Conservation (phyloP, 2,113 vertebrate species). For the Xiphophorus hellerii region DNA sequence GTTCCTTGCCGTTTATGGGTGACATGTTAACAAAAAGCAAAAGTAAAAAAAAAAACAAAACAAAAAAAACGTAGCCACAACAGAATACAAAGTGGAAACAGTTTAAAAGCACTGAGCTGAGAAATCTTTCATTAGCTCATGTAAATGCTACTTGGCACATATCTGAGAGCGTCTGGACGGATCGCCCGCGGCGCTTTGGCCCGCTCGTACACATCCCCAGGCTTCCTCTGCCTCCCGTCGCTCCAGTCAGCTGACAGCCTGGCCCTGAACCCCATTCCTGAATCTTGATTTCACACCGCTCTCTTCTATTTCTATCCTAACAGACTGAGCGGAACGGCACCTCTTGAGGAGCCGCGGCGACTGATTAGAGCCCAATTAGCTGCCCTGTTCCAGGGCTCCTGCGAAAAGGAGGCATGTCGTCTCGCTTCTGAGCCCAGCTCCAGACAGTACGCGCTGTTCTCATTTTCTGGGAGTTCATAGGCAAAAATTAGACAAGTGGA, state of each 20-base stretch:
- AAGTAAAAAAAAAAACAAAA: background rate
- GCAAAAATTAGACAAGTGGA: constrained; percentile 21
- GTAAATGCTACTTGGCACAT: constrained; percentile 59
- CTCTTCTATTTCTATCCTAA: constrained; percentile 46
- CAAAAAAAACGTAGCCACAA: constrained; percentile 6
- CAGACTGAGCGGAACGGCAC: constrained; percentile 32
- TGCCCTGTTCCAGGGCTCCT: constrained; percentile 36
- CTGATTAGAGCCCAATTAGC: constrained; percentile 74
- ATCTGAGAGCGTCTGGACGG: constrained; percentile 56
- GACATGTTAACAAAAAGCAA: constrained; percentile 2
- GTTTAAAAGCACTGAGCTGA: constrained; percentile 17
- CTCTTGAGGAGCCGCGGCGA: constrained; percentile 29
- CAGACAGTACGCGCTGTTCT: constrained; percentile 28
- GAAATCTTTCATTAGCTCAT: constrained; percentile 56
- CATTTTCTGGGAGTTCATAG: constrained; percentile 25
- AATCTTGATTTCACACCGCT: constrained; percentile 54
- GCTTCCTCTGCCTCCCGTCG: constrained; percentile 46
- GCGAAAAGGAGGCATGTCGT: constrained; percentile 34
- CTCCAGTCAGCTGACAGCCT: constrained; percentile 51
- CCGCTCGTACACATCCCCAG: constrained; percentile 27
- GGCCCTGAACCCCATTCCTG: constrained; percentile 45
- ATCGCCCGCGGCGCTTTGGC: constrained; percentile 58
- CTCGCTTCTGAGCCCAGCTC: constrained; percentile 20
- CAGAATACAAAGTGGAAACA: constrained; percentile 18
- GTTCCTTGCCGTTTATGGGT: background rate